Evolutionary conservation across 2,797 vertebrate species (phyloP), one percentile per base, ranked within the genome.

Genomic region (Labroides dimidiatus): DNA sequence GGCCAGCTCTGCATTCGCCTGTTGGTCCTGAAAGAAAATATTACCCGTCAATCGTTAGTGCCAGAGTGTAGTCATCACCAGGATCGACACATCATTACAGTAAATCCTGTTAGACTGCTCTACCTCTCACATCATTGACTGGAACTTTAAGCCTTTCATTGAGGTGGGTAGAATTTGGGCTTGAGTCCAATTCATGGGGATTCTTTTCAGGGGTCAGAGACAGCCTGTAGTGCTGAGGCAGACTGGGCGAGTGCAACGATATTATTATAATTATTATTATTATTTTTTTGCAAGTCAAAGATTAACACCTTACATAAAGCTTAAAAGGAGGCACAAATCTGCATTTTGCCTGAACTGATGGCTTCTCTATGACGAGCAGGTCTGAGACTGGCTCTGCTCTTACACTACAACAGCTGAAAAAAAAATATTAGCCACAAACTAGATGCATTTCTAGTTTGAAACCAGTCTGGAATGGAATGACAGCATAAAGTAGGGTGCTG

Each of bases 1-100:
- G 49, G 92, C 92, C 75, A 99, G 92, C 87, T 97, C 95, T 45
- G 94, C 93, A 50, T 89, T 96, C 68, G 93, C 90, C 15, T 92
- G 94, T 80, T 94, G 95, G 79, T 99, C 95, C 97, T 98, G 84
- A 80, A 91, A 90, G 54, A 85, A 64, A 91, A 65, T 19, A n/a
- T 51, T 68, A 76, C 55, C 27, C 51, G 80, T 49, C 63, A 77
- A 78, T 84, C 60, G 64, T 49, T n/a, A 68, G 52, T 12, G 50
- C 13, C 30, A n/a, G 20, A 66, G 21, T 48, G 21, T 16, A n/a
- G 43, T 19, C 55, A 67, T 66, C n/a, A 55, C 54, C 47, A 19
- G 27, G 69, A 66, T 15, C 58, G 60, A 47, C 3, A 72, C 37
- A 55, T 78, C 42, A 69, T 81, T 65, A 75, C 30, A 45, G 61